Evolutionary conservation across 1,140 invertebrate species (phyloP).

Genomic region (Elysia chlorotica): DNA sequence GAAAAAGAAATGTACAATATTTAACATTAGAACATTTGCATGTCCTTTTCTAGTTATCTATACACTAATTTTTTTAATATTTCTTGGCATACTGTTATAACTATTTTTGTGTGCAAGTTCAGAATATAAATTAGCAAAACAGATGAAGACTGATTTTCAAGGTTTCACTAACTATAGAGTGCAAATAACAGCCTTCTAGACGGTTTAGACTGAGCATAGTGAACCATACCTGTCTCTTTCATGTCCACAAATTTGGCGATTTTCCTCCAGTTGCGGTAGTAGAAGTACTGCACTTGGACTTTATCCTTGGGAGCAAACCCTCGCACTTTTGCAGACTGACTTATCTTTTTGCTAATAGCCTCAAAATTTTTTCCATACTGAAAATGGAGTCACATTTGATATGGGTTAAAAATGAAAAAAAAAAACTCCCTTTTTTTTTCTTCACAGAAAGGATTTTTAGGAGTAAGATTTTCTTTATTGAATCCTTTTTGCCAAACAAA

Average conservation of each 20-base stretch:
- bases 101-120: background rate
- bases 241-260: conserved; percentile 15
- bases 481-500: too few species aligned
- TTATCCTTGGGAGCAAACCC: conserved; percentile 6
- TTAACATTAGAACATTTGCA: background rate
- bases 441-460: too few species aligned
- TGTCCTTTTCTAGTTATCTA: background rate
- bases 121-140: background rate
- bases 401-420: too few species aligned
- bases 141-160: background rate
- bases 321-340: background rate
- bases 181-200: background rate
- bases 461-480: too few species aligned
- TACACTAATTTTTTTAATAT: too few species aligned
- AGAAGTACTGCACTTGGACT: conserved; percentile 17
- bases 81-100: too few species aligned
- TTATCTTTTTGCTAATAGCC: conserved; percentile 12
- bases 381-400: too few species aligned
- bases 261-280: conserved; percentile 13
- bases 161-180: background rate
- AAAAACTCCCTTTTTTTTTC: too few species aligned
- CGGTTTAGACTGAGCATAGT: background rate
- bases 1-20: background rate
- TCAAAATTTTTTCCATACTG: conserved; percentile 25
- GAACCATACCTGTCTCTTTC: conserved; percentile 5